Evolutionary conservation across 2,113 vertebrate genomes (phyloP).

Genomic region (zebrafish (Danio rerio)): GRCz12tu NC_133191.1:38439001-38439500

Average conservation of each 20-base stretch:
- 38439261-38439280: conserved; percentile 34
- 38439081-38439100: conserved; percentile 48
- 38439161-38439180: conserved; percentile 51
- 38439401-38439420: conserved; percentile 38
- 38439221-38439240: conserved; percentile 44
- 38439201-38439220: conserved; percentile 52
- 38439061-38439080: conserved; percentile 59
- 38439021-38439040: conserved; percentile 45
- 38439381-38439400: conserved; percentile 16
- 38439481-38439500: neutral
- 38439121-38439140: conserved; percentile 57
- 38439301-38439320: conserved; percentile 28
- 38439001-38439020: conserved; percentile 61
- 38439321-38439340: conserved; percentile 30
- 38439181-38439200: conserved; percentile 45
- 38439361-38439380: conserved; percentile 15
- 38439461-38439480: neutral
- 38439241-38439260: conserved; percentile 15
- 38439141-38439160: conserved; percentile 49
- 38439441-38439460: neutral
- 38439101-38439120: conserved; percentile 60
- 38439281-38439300: conserved; percentile 49
- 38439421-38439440: conserved; percentile 21
- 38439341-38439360: conserved; percentile 41
- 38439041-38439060: conserved; percentile 52